phyloP scores from a whole-genome alignment of 1,140 invertebrate genomes.

The Drosophila quadrilineata region DNA sequence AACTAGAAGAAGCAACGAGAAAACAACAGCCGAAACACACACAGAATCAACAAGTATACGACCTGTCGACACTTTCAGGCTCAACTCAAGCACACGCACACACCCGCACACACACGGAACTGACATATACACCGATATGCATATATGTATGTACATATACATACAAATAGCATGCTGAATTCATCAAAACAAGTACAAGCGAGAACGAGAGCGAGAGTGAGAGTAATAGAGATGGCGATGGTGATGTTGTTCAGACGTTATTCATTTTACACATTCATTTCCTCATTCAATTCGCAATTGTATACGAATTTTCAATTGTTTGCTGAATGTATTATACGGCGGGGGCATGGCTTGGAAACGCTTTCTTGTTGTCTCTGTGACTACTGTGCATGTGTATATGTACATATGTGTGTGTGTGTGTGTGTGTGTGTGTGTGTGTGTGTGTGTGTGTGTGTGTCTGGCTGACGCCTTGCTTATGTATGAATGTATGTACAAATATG shows the following conservation, averaged over 20 bases:
- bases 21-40: too few relatives aligned
- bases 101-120: conserved; percentile 1
- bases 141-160: too few relatives aligned
- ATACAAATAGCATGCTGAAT: too few relatives aligned
- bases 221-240: conserved; percentile 17
- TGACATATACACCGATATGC: too few relatives aligned
- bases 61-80: conserved; percentile 74
- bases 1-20: conserved; percentile 36
- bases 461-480: too few relatives aligned
- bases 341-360: conserved; percentile 24
- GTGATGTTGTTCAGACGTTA: conserved; percentile 74
- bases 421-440: too few relatives aligned
- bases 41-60: conserved; percentile 70
- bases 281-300: conserved; percentile 79
- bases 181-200: background rate
- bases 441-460: too few relatives aligned
- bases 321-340: conserved; percentile 72
- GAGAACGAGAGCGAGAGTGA: background rate
- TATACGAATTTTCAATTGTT: conserved; percentile 79
- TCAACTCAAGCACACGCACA: conserved; percentile 9
- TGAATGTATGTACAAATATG: background rate
- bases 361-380: conserved; percentile 15
- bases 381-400: too few relatives aligned
- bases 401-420: too few relatives aligned
- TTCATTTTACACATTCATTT: conserved; percentile 80